Evolutionary conservation across 2,113 vertebrate species (phyloP), one percentile per base, ranked within the genome.

Genomic region (Clarias gariepinus): DNA sequence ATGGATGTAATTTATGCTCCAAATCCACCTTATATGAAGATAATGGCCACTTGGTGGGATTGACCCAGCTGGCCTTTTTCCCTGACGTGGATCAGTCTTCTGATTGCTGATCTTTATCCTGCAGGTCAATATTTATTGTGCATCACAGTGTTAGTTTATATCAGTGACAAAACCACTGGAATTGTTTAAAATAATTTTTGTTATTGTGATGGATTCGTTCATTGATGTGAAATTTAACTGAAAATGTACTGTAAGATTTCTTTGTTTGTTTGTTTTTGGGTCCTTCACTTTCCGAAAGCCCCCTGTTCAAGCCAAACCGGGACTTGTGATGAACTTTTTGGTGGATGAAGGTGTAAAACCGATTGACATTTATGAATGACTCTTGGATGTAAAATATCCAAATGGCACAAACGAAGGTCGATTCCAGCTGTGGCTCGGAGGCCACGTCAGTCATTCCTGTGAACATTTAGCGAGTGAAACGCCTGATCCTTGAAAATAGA

Each of bases 1-100:
- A 82, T 82, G 36, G 80, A 66, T 25, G 13, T 41, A 47, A 64
- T 82, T 82, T 64, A 82, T 82, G 80, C 60, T 64, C 23, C 30
- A 25, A 64, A 82, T 64, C 64, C 36, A 64, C 25, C 36, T 52
- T n/a, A 82, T 2, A 7, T 52, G 80, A 82, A n/a, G 60, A 66
- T 41, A 41, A 71, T 30, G 33, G 68, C 33, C 33, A 10, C 8
- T 71, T 36, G 68, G 33, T 19, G 68, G 21, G 33, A 36, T 7
- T 66, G 64, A 28, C 64, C 64, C 28, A 28, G 13, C 13, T 68
- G 66, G 66, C 15, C n/a, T 28, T 66, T 66, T 71, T 66, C 30
- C 30, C 30, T 69, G 66, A 68, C 0, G 66, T 30, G 30, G 15
- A 30, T 30, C n/a, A 64, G 11, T 33, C 16, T 33, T 58, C 57